These are phyloP conservation scores for Tiliacea citrago DNA, from an alignment of 2,888 invertebrate genomes.

Conservation along the genomic window DNA sequence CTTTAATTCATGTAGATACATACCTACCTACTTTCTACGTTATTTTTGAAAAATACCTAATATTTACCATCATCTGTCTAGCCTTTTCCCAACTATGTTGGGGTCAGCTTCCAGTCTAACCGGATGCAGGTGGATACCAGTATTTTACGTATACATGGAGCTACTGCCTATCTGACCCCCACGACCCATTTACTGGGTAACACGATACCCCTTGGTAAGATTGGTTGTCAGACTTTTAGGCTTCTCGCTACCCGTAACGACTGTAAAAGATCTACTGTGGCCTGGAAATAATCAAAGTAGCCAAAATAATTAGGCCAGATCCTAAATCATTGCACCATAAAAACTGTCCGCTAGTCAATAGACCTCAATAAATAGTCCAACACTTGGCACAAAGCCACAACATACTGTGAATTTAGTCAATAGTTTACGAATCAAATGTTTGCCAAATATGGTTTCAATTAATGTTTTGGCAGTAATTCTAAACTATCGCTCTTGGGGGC, in stretches of 20 bases:
- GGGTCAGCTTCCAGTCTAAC: too few relatives aligned
- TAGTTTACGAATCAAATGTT: constrained; percentile 50
- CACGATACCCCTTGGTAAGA: too few relatives aligned
- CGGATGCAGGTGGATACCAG: too few relatives aligned
- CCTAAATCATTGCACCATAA: constrained; percentile 21
- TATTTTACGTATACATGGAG: too few relatives aligned
- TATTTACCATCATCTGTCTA: too few relatives aligned
- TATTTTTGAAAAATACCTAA: neutral
- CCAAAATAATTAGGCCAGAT: neutral
- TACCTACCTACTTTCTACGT: neutral
- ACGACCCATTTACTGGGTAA: too few relatives aligned
- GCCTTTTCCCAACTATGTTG: too few relatives aligned
- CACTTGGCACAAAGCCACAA: constrained; percentile 35
- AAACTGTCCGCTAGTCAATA: constrained; percentile 19
- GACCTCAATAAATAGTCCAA: constrained; percentile 2
- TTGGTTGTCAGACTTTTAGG: neutral
- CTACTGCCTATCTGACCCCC: too few relatives aligned
- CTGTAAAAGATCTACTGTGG: neutral
- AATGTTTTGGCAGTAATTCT: constrained; percentile 55
- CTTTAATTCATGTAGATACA: neutral
- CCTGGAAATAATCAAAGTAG: neutral
- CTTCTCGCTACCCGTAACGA: too few relatives aligned
- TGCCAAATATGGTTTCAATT: constrained; percentile 60
- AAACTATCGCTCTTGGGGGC: constrained; percentile 29
- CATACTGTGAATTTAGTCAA: constrained; percentile 47